Evolutionary conservation across 92 coral and sea anemone genomes (phyloP).

Genomic region (Actinernus sp.): DNA sequence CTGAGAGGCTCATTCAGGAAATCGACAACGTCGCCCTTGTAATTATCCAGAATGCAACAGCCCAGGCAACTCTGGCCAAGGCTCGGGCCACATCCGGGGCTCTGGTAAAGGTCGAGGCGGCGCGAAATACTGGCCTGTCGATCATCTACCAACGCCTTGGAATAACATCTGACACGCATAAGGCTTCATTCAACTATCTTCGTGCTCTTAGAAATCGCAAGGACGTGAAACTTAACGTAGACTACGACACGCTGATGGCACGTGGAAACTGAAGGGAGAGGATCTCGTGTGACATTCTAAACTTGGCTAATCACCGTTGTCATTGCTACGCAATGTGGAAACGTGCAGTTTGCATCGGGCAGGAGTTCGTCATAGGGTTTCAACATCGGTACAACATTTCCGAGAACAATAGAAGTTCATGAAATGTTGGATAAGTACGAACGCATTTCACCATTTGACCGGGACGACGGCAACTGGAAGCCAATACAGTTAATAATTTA

Average conservation of each 20-base stretch:
- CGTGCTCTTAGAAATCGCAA: conserved; percentile 48
- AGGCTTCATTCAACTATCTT: conserved; percentile 62
- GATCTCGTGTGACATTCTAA: no score
- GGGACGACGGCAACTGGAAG: no score
- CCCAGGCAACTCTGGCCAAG: conserved; percentile 26
- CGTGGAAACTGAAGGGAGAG: conserved; percentile 27
- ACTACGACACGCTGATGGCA: conserved; percentile 54
- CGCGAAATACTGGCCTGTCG: conserved; percentile 44
- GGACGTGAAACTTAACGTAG: conserved; percentile 28
- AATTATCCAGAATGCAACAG: conserved; percentile 57
- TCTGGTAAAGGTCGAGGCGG: conserved; percentile 42
- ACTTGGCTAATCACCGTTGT: no score
- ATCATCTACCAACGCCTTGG: conserved; percentile 47
- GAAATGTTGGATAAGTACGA: no score
- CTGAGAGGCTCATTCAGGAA: conserved; percentile 35
- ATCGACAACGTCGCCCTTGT: conserved; percentile 47
- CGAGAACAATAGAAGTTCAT: no score
- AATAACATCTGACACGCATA: conserved; percentile 53
- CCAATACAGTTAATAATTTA: no score
- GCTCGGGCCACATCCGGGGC: conserved; percentile 49
- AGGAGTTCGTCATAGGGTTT: no score
- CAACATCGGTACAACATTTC: no score
- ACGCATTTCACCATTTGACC: no score
- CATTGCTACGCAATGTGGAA: no score
- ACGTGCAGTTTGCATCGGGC: no score